Conservation (phyloP, 2,113 vertebrate genomes). For the Felis chaus region DNA sequence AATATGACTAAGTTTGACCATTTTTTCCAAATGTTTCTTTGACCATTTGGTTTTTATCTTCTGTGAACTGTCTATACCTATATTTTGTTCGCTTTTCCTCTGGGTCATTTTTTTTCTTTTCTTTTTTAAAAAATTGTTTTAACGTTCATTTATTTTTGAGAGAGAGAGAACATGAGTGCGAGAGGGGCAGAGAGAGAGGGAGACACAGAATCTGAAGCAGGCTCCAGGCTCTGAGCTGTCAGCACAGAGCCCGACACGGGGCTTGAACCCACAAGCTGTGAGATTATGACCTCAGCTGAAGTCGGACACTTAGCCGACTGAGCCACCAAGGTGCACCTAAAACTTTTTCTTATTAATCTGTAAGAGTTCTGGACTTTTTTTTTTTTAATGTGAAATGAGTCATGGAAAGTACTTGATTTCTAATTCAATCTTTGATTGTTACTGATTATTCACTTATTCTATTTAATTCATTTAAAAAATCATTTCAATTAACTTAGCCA, state of each 20-base stretch:
- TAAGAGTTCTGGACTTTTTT: background rate
- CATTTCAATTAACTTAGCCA: background rate
- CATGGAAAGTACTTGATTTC: background rate
- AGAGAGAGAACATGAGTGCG: too few species aligned
- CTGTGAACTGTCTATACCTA: background rate
- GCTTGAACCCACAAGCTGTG: too few species aligned
- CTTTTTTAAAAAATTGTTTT: too few species aligned
- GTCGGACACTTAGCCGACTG: too few species aligned
- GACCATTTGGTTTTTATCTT: background rate
- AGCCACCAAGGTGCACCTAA: background rate
- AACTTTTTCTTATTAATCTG: background rate
- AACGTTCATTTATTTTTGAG: too few species aligned
- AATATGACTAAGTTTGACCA: background rate
- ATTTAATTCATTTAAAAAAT: background rate
- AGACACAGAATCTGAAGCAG: too few species aligned
- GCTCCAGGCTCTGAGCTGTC: too few species aligned
- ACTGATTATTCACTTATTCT: background rate
- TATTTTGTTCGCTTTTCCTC: background rate
- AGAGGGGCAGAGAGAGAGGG: too few species aligned
- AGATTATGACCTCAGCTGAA: too few species aligned
- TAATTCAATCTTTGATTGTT: background rate
- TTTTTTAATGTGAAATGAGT: background rate
- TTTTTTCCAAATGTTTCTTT: background rate
- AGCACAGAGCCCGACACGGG: too few species aligned
- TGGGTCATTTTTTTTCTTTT: background rate